A percentile compares a stretch with the other conserved stretches of the same genome.
These are phyloP conservation scores for Typhlichthys subterraneus DNA, from an alignment of 2,797 vertebrate genomes.

Conservation along the genomic window DNA sequence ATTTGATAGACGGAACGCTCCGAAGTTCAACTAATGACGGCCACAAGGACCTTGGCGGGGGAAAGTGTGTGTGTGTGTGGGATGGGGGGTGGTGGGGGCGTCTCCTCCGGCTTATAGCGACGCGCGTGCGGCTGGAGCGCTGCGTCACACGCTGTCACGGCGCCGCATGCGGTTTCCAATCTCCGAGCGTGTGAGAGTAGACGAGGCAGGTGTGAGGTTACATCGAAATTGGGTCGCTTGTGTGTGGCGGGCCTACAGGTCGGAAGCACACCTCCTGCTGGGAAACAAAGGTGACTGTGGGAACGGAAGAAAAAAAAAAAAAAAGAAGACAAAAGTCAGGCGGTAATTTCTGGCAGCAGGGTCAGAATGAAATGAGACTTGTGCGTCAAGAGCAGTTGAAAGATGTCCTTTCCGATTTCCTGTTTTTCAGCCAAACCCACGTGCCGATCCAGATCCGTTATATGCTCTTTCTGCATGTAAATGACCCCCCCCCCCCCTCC, in stretches of 20 bases:
- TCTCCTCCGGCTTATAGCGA: constrained; percentile 6
- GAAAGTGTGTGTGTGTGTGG: not conserved
- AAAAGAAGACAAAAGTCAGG: no score
- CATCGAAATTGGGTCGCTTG: constrained; percentile 45
- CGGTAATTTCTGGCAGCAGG: no score
- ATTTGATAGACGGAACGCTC: constrained; percentile 14
- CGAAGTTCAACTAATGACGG: constrained; percentile 21
- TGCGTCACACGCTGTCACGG: constrained; percentile 19
- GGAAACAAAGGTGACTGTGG: no score
- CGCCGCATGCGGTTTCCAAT: constrained; percentile 47
- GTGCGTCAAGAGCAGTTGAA: no score
- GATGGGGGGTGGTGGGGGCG: not conserved
- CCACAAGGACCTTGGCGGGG: not conserved
- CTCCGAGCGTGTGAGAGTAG: constrained; percentile 58
- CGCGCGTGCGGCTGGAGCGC: constrained; percentile 12
- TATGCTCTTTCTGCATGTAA: constrained; percentile 6
- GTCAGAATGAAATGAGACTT: no score
- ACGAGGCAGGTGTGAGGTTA: constrained; percentile 57
- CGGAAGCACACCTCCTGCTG: not conserved
- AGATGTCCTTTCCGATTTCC: no score
- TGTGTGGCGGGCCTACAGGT: constrained; percentile 35
- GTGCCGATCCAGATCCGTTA: not conserved
- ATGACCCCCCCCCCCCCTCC: not conserved
- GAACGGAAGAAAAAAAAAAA: no score
- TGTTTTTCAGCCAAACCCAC: not conserved